phyloP scores from a whole-genome alignment of 1,140 invertebrate genomes.

The Ditylenchus dipsaci region DNA sequence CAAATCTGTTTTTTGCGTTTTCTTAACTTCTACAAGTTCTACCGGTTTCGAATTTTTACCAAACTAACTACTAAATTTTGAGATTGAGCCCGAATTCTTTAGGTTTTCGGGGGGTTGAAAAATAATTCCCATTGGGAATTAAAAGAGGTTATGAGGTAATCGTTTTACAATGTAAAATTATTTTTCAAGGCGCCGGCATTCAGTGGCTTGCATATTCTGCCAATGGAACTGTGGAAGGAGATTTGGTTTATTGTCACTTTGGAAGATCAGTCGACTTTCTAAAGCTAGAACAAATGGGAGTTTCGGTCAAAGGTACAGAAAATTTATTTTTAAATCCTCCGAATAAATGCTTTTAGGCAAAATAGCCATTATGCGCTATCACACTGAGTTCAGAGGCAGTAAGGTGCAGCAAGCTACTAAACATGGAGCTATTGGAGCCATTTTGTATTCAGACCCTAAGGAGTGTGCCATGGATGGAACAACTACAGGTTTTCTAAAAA shows the following conservation, averaged over 20 bases:
- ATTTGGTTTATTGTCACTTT: conserved; percentile 48
- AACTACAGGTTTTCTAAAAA: conserved; percentile 14
- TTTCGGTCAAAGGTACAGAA: conserved; percentile 31
- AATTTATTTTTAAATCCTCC: neutral
- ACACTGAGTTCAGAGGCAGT: conserved; percentile 46
- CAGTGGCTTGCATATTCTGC: conserved; percentile 54
- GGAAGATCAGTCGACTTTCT: conserved; percentile 48
- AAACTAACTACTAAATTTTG: neutral
- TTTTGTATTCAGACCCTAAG: conserved; percentile 54
- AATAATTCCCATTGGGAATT: no score
- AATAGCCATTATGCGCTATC: conserved; percentile 54
- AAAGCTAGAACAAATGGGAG: conserved; percentile 32
- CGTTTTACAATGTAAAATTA: no score
- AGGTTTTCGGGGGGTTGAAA: no score
- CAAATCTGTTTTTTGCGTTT: no score
- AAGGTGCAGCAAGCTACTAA: conserved; percentile 45
- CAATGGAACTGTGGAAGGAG: conserved; percentile 43
- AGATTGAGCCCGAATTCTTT: no score
- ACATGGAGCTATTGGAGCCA: conserved; percentile 49
- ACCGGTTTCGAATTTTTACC: no score
- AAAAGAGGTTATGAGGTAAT: neutral
- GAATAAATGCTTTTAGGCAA: conserved; percentile 30
- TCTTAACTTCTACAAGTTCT: no score
- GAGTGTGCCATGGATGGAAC: conserved; percentile 49
- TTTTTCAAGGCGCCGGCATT: conserved; percentile 40